phyloP scores from a whole-genome alignment of 2,113 vertebrate species.

The Lynx canadensis region DNA sequence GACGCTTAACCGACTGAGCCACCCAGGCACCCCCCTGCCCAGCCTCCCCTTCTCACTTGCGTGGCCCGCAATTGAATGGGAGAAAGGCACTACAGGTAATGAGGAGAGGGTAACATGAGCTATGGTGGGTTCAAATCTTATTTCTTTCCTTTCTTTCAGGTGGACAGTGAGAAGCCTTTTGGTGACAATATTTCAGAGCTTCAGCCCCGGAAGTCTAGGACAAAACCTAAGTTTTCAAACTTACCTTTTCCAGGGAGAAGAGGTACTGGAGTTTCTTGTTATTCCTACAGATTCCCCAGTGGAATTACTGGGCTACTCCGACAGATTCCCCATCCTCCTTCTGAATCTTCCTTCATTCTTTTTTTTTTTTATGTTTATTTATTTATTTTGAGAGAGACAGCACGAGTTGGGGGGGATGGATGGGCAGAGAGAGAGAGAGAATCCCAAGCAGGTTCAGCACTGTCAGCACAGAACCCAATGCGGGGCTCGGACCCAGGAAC shows the following conservation, averaged over 20 bases:
- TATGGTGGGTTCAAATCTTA: not conserved
- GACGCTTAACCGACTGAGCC: no score
- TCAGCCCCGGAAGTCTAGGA: constrained; percentile 43
- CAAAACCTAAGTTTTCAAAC: constrained; percentile 57
- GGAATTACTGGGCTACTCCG: not conserved
- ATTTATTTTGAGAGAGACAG: no score
- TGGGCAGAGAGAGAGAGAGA: no score
- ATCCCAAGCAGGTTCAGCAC: no score
- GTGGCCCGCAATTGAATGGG: not conserved
- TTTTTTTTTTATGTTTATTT: no score
- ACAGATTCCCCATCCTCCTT: not conserved
- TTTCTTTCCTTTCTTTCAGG: constrained; percentile 69
- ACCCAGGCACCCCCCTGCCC: no score
- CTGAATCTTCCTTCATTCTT: not conserved
- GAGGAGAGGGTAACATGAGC: not conserved
- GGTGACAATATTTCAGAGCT: constrained; percentile 57
- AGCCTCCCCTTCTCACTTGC: not conserved
- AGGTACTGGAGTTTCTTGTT: constrained; percentile 65
- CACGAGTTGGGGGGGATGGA: no score
- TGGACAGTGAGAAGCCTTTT: constrained; percentile 77
- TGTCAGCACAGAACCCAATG: no score
- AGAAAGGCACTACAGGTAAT: not conserved
- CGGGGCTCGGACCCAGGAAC: no score
- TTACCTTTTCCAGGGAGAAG: constrained; percentile 57
- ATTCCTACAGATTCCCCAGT: not conserved